These are phyloP conservation scores for Aelia acuminata DNA, from an alignment of 2,888 invertebrate species.

Conservation along the genomic window DNA sequence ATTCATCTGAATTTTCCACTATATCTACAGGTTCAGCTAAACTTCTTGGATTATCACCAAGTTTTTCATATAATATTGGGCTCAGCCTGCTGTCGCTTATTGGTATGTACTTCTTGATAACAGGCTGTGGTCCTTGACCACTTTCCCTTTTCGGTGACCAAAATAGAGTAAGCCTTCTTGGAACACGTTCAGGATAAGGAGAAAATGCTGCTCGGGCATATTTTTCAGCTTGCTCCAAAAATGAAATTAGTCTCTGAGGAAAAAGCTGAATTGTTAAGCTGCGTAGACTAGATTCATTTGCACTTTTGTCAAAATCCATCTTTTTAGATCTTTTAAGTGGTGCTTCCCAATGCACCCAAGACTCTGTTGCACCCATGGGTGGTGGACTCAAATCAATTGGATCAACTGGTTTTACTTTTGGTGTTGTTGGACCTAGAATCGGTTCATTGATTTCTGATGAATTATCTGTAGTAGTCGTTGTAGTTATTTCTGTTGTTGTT, in stretches of 20 bases:
- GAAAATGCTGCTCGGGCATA: conserved; percentile 57
- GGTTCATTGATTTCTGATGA: conserved; percentile 81
- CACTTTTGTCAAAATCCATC: conserved; percentile 62
- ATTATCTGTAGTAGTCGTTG: conserved; percentile 60
- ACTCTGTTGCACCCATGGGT: conserved; percentile 66
- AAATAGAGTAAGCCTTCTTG: conserved; percentile 46
- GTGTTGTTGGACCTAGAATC: conserved; percentile 75
- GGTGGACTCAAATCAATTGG: conserved; percentile 68
- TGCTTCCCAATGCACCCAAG: conserved; percentile 67
- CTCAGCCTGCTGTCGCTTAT: conserved; percentile 45
- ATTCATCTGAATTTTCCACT: conserved; percentile 42
- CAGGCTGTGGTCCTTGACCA: conserved; percentile 26
- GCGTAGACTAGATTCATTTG: conserved; percentile 68
- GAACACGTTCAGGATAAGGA: conserved; percentile 56
- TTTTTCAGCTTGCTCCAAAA: conserved; percentile 79
- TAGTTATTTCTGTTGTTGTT: conserved; percentile 60
- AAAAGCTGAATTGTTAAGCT: conserved; percentile 77
- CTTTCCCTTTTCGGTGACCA: conserved; percentile 53
- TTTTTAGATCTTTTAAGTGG: conserved; percentile 63
- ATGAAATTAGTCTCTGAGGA: conserved; percentile 82
- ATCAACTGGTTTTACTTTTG: conserved; percentile 62
- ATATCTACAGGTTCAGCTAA: conserved; percentile 14
- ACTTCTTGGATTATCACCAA: conserved; percentile 52
- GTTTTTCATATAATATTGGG: conserved; percentile 49
- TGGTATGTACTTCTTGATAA: conserved; percentile 50